Evolutionary conservation across 1,140 invertebrate species (phyloP), one percentile per base, ranked within the genome.

Genomic region (Chlorops oryzae): DNA sequence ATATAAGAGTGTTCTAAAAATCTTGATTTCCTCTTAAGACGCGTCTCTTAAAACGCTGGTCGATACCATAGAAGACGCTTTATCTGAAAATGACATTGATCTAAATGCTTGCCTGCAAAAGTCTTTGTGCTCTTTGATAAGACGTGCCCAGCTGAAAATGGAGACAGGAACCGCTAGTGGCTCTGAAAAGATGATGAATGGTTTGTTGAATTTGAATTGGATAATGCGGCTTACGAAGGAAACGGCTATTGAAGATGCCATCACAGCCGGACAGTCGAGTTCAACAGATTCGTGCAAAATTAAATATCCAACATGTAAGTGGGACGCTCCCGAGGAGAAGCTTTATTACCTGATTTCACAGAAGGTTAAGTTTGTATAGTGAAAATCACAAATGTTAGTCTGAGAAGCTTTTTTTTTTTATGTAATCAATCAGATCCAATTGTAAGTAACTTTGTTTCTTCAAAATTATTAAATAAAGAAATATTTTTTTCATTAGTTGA

Each of bases 21-120:
- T 32, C n/a, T 32, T 32, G 27, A 32, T 7, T 9, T 7, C 7
- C 27, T n/a, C 27, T n/a, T n/a, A n/a, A n/a, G n/a, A n/a, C n/a
- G n/a, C n/a, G n/a, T n/a, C n/a, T n/a, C n/a, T n/a, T n/a, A n/a
- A n/a, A n/a, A n/a, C n/a, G 20, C 18, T 68, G 0, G 25, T 65
- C 5, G 38, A 22, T 35, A 62, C 54, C 21, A 55, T 69, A 9
- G 63, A 65, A 12, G 42, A 43, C 15, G 52, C 58, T 5, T 64
- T 68, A 13, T 32, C 58, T 2, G 56, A 59, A 6, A 58, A 59
- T 24, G 61, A 65, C 9, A 55, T 69, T 0, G 57, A 68, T 56
- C 48, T 69, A 4, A 45, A 34, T 9, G 35, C 34, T 10, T 69
- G 65, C 18, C 15, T 65, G 24, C 57, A 69, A 15, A 69, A 68